These are phyloP conservation scores for Stenodera caucasica DNA, from an alignment of 2,888 invertebrate genomes.

Conservation along the genomic window DNA sequence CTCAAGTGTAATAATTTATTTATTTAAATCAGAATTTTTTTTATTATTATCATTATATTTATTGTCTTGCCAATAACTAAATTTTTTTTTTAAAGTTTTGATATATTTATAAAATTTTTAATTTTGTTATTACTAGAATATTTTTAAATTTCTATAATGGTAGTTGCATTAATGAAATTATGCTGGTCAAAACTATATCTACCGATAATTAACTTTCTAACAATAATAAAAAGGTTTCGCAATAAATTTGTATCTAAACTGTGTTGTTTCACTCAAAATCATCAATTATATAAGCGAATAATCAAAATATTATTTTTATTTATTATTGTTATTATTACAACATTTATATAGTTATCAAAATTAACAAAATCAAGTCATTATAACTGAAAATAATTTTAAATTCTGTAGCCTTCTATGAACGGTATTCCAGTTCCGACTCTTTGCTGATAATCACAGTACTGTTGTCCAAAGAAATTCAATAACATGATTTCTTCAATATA, in stretches of 20 bases:
- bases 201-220: slow-evolving; percentile 19
- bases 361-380: not conserved
- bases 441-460: slow-evolving; percentile 84
- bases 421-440: slow-evolving; percentile 85
- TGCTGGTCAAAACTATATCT: slow-evolving; percentile 12
- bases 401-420: slow-evolving; percentile 76
- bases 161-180: slow-evolving; percentile 3
- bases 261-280: too few species aligned
- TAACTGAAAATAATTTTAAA: slow-evolving; percentile 41
- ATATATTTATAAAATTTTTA: slow-evolving; percentile 22
- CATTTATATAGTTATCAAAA: not conserved
- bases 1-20: slow-evolving; percentile 42
- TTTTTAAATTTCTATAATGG: slow-evolving; percentile 13
- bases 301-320: too few species aligned
- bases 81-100: slow-evolving; percentile 16
- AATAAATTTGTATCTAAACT: slow-evolving; percentile 20
- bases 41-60: slow-evolving; percentile 30
- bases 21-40: slow-evolving; percentile 2
- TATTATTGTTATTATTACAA: not conserved
- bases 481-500: slow-evolving; percentile 86
- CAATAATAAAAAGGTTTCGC: slow-evolving; percentile 25
- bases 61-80: slow-evolving; percentile 38
- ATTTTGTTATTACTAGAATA: slow-evolving; percentile 23
- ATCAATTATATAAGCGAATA: too few species aligned
- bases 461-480: slow-evolving; percentile 87